phyloP scores from a whole-genome alignment of 1,140 invertebrate genomes.

The Drosophila persimilis region DNA sequence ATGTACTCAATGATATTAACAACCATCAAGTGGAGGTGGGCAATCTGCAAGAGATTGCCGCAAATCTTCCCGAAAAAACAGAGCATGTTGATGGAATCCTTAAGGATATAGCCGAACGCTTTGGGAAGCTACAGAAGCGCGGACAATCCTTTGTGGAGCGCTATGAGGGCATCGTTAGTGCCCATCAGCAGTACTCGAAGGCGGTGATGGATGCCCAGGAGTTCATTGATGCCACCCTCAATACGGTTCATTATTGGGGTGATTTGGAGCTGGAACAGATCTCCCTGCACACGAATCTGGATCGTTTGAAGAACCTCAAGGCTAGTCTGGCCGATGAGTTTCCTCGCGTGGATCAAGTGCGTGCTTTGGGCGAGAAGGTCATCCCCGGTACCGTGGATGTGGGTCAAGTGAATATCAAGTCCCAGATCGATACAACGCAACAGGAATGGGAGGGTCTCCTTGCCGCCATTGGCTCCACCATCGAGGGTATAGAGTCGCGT shows the following conservation, averaged over 20 bases:
- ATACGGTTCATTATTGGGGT: constrained; percentile 93
- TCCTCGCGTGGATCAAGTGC: constrained; percentile 90
- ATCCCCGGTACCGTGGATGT: constrained; percentile 93
- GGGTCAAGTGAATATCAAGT: constrained; percentile 93
- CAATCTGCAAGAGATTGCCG: constrained; percentile 90
- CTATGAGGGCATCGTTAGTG: constrained; percentile 95
- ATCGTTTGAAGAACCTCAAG: constrained; percentile 93
- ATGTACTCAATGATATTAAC: constrained; percentile 92
- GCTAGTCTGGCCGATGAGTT: constrained; percentile 93
- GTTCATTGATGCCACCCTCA: constrained; percentile 95
- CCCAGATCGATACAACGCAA: constrained; percentile 93
- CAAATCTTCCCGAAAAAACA: constrained; percentile 89
- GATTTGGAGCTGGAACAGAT: constrained; percentile 94
- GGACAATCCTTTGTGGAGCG: constrained; percentile 89
- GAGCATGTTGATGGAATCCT: constrained; percentile 87
- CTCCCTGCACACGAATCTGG: constrained; percentile 95
- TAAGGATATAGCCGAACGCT: constrained; percentile 85
- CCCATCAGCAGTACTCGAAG: constrained; percentile 96
- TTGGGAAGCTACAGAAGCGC: constrained; percentile 87
- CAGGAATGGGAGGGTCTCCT: constrained; percentile 95
- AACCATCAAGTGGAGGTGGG: constrained; percentile 94
- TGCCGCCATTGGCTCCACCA: constrained; percentile 89
- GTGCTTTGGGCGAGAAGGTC: constrained; percentile 93
- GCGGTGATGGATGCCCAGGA: constrained; percentile 94
- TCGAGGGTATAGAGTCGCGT: constrained; percentile 91